Evolutionary conservation across 30 jellyfish, hydroid and myxozoan genomes (phyloP).

Genomic region (Chironex yamaguchii): DNA sequence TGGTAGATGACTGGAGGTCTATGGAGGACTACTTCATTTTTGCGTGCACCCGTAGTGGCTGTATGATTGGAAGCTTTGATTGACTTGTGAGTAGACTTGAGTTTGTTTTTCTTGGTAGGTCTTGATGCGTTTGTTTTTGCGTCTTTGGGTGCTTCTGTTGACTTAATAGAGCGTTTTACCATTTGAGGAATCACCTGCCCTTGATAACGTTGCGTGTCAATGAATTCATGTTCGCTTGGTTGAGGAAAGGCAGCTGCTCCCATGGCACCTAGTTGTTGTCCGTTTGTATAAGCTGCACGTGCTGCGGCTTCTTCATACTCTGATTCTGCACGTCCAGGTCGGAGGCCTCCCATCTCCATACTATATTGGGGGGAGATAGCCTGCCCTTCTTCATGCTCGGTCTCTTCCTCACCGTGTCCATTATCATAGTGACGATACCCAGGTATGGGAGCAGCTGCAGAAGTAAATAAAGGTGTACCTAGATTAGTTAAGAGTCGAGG

Average conservation of each 20-base stretch:
- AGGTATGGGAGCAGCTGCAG: not conserved
- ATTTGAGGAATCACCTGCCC: not conserved
- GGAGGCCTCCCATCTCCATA: not conserved
- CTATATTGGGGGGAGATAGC: not conserved
- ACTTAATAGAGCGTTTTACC: not conserved
- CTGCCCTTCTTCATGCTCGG: not conserved
- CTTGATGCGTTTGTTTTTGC: not conserved
- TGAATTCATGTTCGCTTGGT: not conserved
- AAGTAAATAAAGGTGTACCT: slow-evolving; percentile 80
- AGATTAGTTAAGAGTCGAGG: slow-evolving; percentile 87
- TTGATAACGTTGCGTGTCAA: not conserved
- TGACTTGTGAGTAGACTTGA: not conserved
- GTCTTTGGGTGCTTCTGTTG: not conserved
- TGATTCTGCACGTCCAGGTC: too few relatives aligned
- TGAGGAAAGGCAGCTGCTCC: not conserved
- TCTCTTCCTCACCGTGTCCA: not conserved
- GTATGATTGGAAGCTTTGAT: not conserved
- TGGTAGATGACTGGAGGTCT: slow-evolving; percentile 51
- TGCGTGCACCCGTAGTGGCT: slow-evolving; percentile 6
- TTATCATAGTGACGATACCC: not conserved
- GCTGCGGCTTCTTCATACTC: too few relatives aligned
- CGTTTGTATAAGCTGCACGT: not conserved
- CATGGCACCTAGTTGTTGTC: not conserved
- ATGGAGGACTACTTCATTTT: slow-evolving; percentile 38
- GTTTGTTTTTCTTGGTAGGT: not conserved